Evolutionary conservation across 2,888 invertebrate genomes (phyloP).

Genomic region (Metellina segmentata): DNA sequence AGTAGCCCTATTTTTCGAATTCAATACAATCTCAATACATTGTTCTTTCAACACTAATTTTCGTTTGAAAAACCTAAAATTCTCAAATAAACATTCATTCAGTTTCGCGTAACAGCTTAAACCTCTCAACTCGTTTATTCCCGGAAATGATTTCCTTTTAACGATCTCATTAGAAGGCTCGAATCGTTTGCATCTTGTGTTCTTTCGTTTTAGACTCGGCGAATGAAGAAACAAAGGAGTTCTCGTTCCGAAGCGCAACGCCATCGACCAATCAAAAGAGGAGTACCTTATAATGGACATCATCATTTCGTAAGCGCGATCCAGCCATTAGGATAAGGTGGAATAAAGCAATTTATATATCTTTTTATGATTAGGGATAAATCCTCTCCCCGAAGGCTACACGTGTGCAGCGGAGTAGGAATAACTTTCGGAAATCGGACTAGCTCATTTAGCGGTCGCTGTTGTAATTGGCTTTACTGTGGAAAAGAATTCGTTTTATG

Average conservation of each 20-base stretch:
- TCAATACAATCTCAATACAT: no score
- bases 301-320: constrained; percentile 2
- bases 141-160: constrained; percentile 42
- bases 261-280: constrained; percentile 14
- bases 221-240: constrained; percentile 44
- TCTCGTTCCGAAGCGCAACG: neutral
- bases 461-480: neutral
- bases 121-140: neutral
- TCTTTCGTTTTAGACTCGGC: neutral
- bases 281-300: constrained; percentile 11
- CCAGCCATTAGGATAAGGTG: neutral
- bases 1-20: no score
- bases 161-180: constrained; percentile 51
- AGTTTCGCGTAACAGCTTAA: neutral
- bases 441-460: neutral
- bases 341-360: constrained; percentile 9
- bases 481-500: neutral
- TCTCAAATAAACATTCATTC: neutral
- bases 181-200: constrained; percentile 27
- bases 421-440: neutral
- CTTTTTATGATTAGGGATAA: neutral
- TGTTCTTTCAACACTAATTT: no score
- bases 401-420: neutral
- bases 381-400: neutral
- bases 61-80: no score